These are phyloP conservation scores for Pelosia muscerda DNA, from an alignment of 2,888 invertebrate genomes.

Conservation along the genomic window DNA sequence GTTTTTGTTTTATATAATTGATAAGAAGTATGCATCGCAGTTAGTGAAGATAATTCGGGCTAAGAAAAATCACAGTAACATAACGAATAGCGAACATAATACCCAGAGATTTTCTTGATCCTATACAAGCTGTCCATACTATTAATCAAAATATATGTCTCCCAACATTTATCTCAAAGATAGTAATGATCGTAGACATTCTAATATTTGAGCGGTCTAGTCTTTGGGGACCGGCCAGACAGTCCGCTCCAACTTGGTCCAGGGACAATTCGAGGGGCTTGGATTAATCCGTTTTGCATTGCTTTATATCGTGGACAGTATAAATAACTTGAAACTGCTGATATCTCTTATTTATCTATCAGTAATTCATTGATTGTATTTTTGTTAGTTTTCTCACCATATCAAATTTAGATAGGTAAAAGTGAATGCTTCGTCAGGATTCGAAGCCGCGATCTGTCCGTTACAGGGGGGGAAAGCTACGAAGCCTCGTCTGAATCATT, in stretches of 20 bases:
- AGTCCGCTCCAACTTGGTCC: slow-evolving; percentile 52
- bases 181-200: slow-evolving; percentile 63
- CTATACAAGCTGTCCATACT: not conserved
- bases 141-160: slow-evolving; percentile 17
- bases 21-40: no score
- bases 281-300: slow-evolving; percentile 67
- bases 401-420: no score
- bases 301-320: slow-evolving; percentile 37
- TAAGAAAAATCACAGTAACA: not conserved
- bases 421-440: no score
- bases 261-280: slow-evolving; percentile 55
- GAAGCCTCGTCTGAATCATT: no score
- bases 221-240: slow-evolving; percentile 63
- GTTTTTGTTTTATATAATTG: no score
- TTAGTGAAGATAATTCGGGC: not conserved
- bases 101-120: not conserved
- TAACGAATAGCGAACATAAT: not conserved
- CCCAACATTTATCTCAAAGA: slow-evolving; percentile 27
- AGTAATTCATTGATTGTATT: not conserved
- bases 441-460: no score
- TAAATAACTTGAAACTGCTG: slow-evolving; percentile 20
- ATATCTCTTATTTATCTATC: not conserved
- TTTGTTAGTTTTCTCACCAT: not conserved
- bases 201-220: slow-evolving; percentile 62
- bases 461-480: no score